A percentile compares a stretch with the other conserved stretches of the same genome.
phyloP scores from a whole-genome alignment of 1,140 invertebrate genomes.

The Arctopsyche grandis region DNA sequence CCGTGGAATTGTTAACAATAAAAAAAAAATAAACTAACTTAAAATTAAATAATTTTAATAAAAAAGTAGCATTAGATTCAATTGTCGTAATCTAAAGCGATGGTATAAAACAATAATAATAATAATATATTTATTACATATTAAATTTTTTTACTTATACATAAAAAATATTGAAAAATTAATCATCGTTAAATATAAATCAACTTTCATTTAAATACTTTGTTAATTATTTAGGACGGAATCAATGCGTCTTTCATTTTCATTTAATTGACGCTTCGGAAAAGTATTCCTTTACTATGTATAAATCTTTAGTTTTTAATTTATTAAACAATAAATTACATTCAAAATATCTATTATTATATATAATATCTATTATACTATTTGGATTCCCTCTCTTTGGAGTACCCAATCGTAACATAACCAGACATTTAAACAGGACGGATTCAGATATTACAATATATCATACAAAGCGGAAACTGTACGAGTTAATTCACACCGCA shows the following conservation, averaged over 20 bases:
- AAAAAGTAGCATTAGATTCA: slow-evolving; percentile 13
- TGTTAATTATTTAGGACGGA: slow-evolving; percentile 9
- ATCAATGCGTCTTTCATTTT: slow-evolving; percentile 4
- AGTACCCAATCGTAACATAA: not conserved
- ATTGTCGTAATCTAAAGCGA: slow-evolving; percentile 14
- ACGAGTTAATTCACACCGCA: not conserved
- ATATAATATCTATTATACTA: no score
- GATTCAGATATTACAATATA: not conserved
- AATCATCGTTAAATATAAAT: not conserved
- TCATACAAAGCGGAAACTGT: not conserved
- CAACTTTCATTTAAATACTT: slow-evolving; percentile 4
- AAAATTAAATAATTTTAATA: slow-evolving; percentile 27
- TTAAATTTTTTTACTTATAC: slow-evolving; percentile 1
- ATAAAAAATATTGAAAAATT: not conserved
- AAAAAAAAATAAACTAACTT: slow-evolving; percentile 26
- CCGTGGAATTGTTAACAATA: not conserved
- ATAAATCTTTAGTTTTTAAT: no score
- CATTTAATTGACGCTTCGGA: not conserved
- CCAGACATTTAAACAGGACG: not conserved
- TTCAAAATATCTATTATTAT: not conserved
- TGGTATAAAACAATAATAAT: slow-evolving; percentile 17
- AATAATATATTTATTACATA: slow-evolving; percentile 12
- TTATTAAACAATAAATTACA: slow-evolving; percentile 6
- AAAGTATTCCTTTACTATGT: no score
- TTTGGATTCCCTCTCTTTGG: slow-evolving; percentile 16